Percentiles rank a stretch among this genome's conserved stretches.
phyloP scores from a whole-genome alignment of 2,888 invertebrate genomes.

The Parnassius orleans region DNA sequence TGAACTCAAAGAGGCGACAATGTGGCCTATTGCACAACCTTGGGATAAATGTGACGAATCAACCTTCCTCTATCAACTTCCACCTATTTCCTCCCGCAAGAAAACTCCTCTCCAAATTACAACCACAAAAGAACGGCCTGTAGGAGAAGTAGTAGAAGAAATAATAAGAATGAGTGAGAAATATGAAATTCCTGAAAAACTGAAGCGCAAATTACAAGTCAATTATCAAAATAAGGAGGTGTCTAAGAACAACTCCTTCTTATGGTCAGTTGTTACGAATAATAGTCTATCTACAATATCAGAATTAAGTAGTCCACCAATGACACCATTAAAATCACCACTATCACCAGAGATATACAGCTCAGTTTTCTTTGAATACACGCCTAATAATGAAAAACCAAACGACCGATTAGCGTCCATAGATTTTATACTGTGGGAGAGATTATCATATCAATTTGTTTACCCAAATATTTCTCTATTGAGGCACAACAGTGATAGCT shows the following conservation, averaged over 20 bases:
- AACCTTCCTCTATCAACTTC: slow-evolving; percentile 52
- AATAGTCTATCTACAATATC: slow-evolving; percentile 65
- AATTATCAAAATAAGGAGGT: slow-evolving; percentile 40
- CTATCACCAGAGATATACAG: slow-evolving; percentile 63
- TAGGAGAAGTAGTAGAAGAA: slow-evolving; percentile 57
- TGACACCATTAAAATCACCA: slow-evolving; percentile 45
- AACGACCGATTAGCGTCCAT: slow-evolving; percentile 59
- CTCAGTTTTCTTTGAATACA: slow-evolving; percentile 69
- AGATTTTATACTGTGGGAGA: slow-evolving; percentile 72
- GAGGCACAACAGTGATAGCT: slow-evolving; percentile 45
- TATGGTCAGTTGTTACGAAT: slow-evolving; percentile 53
- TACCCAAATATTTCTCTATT: slow-evolving; percentile 62
- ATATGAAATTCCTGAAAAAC: slow-evolving; percentile 56
- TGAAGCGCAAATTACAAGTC: slow-evolving; percentile 47
- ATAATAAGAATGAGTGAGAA: slow-evolving; percentile 55
- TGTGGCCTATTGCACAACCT: slow-evolving; percentile 61
- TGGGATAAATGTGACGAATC: slow-evolving; percentile 68
- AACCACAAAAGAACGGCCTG: slow-evolving; percentile 40
- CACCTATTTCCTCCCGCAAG: slow-evolving; percentile 42
- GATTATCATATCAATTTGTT: slow-evolving; percentile 53
- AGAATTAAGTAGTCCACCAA: slow-evolving; percentile 52
- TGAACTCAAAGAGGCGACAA: slow-evolving; percentile 62
- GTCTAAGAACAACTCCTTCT: slow-evolving; percentile 58
- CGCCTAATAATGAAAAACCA: slow-evolving; percentile 45
- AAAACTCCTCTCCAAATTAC: slow-evolving; percentile 33